These are phyloP conservation scores for Euglossa dilemma DNA, from an alignment of 1,140 invertebrate species.

Conservation along the genomic window DNA sequence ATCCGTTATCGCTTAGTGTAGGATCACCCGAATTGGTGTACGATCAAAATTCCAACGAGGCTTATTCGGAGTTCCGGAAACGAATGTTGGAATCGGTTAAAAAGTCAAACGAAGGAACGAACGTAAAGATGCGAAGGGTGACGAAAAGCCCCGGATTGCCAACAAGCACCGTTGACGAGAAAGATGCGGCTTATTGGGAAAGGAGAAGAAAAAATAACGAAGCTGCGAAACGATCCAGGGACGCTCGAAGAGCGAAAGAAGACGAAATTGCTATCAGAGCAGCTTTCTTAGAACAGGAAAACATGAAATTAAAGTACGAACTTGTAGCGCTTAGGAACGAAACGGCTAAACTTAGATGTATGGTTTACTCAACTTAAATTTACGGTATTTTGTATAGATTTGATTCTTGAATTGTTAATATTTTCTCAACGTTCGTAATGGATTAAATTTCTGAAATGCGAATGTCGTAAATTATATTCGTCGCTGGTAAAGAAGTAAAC, in stretches of 20 bases:
- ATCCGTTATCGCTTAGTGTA: slow-evolving; percentile 84
- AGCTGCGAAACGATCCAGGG: slow-evolving; percentile 96
- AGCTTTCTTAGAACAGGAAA: slow-evolving; percentile 92
- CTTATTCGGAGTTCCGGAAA: slow-evolving; percentile 86
- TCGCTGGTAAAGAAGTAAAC: neutral
- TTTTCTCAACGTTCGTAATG: neutral
- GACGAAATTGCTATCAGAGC: slow-evolving; percentile 95
- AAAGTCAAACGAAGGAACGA: slow-evolving; percentile 85
- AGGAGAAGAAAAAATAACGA: slow-evolving; percentile 96
- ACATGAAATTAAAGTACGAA: slow-evolving; percentile 86
- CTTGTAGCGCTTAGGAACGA: slow-evolving; percentile 85
- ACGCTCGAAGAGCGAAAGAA: slow-evolving; percentile 94
- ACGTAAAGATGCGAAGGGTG: slow-evolving; percentile 86
- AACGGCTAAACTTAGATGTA: slow-evolving; percentile 83
- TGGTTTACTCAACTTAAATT: slow-evolving; percentile 78
- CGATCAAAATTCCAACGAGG: slow-evolving; percentile 83
- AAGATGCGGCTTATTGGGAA: slow-evolving; percentile 94
- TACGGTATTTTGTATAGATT: neutral
- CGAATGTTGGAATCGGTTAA: slow-evolving; percentile 86
- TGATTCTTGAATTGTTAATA: neutral
- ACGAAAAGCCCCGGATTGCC: slow-evolving; percentile 70
- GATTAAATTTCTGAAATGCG: neutral
- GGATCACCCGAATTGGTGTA: slow-evolving; percentile 80
- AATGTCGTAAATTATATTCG: neutral
- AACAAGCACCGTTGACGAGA: slow-evolving; percentile 80